Base-by-base conservation (phyloP, 2,797 vertebrate species). In the Tadarida brasiliensis region DNA sequence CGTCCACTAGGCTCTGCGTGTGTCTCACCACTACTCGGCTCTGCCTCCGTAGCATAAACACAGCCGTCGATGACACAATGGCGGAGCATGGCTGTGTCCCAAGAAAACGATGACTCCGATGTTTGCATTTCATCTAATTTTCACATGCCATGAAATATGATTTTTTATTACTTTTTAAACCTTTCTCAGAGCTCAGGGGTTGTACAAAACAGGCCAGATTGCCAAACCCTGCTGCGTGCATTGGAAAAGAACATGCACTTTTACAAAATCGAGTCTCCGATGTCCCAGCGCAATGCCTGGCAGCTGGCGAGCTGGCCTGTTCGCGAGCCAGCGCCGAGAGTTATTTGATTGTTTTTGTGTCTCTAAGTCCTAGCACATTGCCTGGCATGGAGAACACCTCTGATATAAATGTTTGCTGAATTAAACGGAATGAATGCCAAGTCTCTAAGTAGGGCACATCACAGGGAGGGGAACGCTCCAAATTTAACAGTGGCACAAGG, bases 11-110 rank as follows among this genome's bases (percentile, higher is more conserved):
- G 56, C 8, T 76, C n/a, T 47, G n/a, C 22, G 8, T 30, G 33
- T 39, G 19, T 93, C 61, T 63, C 44, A 17, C 0, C 33, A 44
- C 7, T 5, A 11, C 26, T 33, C 63, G 19, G 5, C 51, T 30
- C 68, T n/a, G 24, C 26, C 51, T n/a, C 4, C 0, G 1, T 2
- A 16, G 70, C 14, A 1, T 0, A 14, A 39, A 78, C 30, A 16
- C 1, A 19, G 63, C 61, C 5, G 11, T 0, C 0, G 56, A 39
- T 1, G 54, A 56, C 7, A 11, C 16, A 30, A 12, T 26, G 44
- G 56, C 74, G 0, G 24, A n/a, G 3, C 0, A 0, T 5, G 51
- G 35, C 16, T 26, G 17, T 4, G 11, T 22, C 4, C 74, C 22
- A 7, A 15, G 71, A 71, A 47, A n/a, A 14, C 24, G 26, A 4